Evolutionary conservation across 2,797 vertebrate genomes (phyloP).

Genomic region (Semaprochilodus insignis): DNA sequence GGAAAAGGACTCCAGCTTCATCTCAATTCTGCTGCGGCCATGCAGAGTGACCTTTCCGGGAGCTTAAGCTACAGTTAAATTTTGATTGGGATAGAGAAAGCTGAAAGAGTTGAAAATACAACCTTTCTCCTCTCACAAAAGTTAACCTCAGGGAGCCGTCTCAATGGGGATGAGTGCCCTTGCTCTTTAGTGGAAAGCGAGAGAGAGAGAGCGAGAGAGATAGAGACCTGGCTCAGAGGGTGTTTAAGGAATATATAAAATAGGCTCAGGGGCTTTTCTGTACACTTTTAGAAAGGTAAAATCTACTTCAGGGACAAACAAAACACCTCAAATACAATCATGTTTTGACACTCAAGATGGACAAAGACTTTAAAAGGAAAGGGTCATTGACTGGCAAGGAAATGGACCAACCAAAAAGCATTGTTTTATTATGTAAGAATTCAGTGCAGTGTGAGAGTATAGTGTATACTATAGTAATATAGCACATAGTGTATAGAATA

Average conservation of each 20-base stretch:
- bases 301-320: neutral
- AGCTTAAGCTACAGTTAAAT: conserved; percentile 73
- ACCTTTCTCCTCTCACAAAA: conserved; percentile 72
- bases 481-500: too few relatives aligned
- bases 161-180: conserved; percentile 60
- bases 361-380: too few relatives aligned
- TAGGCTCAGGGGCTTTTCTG: neutral
- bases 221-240: neutral
- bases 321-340: neutral
- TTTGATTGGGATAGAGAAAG: conserved; percentile 72
- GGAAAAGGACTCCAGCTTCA: conserved; percentile 60
- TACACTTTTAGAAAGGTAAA: neutral
- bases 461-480: too few relatives aligned
- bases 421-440: too few relatives aligned
- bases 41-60: conserved; percentile 73
- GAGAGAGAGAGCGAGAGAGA: neutral
- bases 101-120: conserved; percentile 62
- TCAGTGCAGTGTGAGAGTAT: too few relatives aligned
- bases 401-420: too few relatives aligned
- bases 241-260: neutral
- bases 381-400: too few relatives aligned
- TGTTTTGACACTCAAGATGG: too few relatives aligned
- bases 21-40: conserved; percentile 73
- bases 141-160: conserved; percentile 74
- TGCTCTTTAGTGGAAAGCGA: conserved; percentile 57